Evolutionary conservation across 2,113 vertebrate species (phyloP).

Genomic region (Mus spicilegus): DNA sequence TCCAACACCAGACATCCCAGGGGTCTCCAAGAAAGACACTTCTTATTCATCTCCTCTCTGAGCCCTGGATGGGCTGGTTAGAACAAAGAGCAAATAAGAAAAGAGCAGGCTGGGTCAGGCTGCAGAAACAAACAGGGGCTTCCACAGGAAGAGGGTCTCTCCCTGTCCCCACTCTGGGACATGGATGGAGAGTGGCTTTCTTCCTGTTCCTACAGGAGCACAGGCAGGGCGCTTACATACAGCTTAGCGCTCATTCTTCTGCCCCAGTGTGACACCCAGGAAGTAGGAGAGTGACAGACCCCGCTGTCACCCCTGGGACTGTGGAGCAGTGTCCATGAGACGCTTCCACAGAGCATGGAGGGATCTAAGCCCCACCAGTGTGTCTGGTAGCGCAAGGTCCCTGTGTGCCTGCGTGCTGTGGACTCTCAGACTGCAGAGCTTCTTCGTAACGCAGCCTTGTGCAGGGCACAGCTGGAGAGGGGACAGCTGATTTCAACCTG

Average conservation of each 20-base stretch:
- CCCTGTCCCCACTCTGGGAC: not conserved
- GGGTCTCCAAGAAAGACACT: not conserved
- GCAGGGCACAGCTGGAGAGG: not conserved
- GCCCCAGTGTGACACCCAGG: not conserved
- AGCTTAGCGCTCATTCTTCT: not conserved
- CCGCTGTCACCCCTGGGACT: not conserved
- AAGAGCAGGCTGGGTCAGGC: not conserved
- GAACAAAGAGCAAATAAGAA: not conserved
- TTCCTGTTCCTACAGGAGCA: not conserved
- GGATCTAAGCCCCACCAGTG: not conserved
- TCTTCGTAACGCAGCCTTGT: not conserved
- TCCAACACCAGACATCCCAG: too few species aligned
- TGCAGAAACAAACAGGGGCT: not conserved
- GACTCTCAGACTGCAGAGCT: not conserved
- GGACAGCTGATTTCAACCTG: not conserved
- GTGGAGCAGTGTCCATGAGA: not conserved
- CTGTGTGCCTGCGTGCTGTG: not conserved
- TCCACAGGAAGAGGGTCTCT: not conserved
- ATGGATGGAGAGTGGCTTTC: not conserved
- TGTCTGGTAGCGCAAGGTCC: not conserved
- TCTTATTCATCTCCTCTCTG: not conserved
- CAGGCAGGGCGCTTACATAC: not conserved
- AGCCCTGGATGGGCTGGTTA: not conserved
- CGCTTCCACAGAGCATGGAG: not conserved
- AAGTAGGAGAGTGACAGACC: not conserved